Base-by-base conservation (phyloP, 2,113 vertebrate genomes). In the Acanthochromis polyacanthus region DNA sequence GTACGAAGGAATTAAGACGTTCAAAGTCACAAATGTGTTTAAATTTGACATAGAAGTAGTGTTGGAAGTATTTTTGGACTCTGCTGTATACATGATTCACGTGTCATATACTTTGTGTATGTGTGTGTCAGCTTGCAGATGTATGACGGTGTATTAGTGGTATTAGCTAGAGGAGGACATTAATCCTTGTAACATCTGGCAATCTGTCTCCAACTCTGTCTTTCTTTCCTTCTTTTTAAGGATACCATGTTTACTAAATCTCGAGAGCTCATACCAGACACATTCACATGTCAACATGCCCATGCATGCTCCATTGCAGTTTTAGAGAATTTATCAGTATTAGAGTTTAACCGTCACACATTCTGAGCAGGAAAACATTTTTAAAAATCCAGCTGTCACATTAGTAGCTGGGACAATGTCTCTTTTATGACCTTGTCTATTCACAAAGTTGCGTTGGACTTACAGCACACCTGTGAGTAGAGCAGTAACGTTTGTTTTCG, bases 161-260 rank as follows among this genome's bases (percentile, higher is more conserved):
- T 61, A 72, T 82, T 71, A 82, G 66, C 75, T 66, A 70, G 59
- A 61, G 32, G 51, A 50, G 19, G 66, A 77, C 71, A 56, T 56
- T 89, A 86, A 91, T 91, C 86, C 66, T 23, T 61, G 60, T 36
- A 78, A 78, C 83, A 89, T 88, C 83, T 86, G 80, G 81, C 82
- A 40, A 52, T 80, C 61, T 71, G 55, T 52, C 43, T 80, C 69
- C 46, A 22, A 64, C 32, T 51, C 36, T 51, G 48, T 61, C 30
- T 36, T 36, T 36, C 32, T 45, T 28, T 59, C 30, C 12, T 76
- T 50, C 40, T 86, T 76, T 76, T 62, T 22, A 58, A 71, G 76
- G 80, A 80, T 50, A 20, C 32, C 64, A 72, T 55, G 30, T 19
- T 65, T 25, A 22, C 20, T 55, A 15, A 43, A 38, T 75, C 38